Evolutionary conservation across 2,797 vertebrate species (phyloP).

Genomic region (Euphonia xanthogaster): DNA sequence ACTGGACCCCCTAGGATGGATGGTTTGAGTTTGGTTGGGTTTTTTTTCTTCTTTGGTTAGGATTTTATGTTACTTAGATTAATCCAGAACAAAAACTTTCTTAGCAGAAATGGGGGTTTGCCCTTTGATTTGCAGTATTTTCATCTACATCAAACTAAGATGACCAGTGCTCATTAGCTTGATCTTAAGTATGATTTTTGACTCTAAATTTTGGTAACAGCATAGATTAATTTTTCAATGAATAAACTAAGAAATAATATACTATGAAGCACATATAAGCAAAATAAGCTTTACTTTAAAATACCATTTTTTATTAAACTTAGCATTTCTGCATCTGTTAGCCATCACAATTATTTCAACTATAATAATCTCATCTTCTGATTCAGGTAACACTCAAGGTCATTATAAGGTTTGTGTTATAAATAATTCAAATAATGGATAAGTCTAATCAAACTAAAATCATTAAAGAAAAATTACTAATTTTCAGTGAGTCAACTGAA

Average conservation of each 20-base stretch:
- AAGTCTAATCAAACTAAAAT: neutral
- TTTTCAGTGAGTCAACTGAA: neutral
- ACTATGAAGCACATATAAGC: neutral
- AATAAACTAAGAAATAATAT: neutral
- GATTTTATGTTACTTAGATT: neutral
- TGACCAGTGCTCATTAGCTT: neutral
- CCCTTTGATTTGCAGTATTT: neutral
- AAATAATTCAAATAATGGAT: neutral
- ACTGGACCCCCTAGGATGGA: neutral
- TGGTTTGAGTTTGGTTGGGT: rapidly evolving
- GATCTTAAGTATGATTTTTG: neutral
- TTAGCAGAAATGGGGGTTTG: neutral
- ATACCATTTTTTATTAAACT: neutral
- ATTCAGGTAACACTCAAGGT: neutral
- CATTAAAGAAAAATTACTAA: neutral
- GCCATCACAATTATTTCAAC: neutral
- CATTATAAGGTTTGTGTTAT: neutral
- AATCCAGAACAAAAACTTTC: neutral
- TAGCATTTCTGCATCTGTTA: neutral
- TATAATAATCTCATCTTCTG: neutral
- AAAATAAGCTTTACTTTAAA: neutral
- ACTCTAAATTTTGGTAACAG: neutral
- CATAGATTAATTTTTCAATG: neutral
- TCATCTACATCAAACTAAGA: neutral
- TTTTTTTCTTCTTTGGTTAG: neutral